These are phyloP conservation scores for Fistularia tabacaria DNA, from an alignment of 2,797 vertebrate genomes.

Conservation along the genomic window DNA sequence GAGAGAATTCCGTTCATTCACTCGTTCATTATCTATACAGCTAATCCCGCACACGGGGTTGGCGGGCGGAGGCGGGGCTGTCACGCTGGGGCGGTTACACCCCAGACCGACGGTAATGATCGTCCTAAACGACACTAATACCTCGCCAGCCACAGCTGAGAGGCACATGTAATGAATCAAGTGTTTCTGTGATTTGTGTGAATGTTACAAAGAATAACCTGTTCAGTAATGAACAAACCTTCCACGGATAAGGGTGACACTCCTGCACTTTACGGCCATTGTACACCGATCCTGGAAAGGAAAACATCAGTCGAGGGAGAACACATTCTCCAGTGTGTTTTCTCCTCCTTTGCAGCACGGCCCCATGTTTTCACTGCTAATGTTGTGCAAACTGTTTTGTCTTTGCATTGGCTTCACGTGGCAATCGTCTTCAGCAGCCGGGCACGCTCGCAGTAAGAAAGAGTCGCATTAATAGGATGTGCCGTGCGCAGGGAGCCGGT, in stretches of 20 bases:
- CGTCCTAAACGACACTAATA: slow-evolving; percentile 31
- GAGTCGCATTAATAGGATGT: slow-evolving; percentile 88
- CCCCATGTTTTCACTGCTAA: slow-evolving; percentile 78
- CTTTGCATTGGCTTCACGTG: slow-evolving; percentile 89
- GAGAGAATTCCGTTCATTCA: too few species aligned
- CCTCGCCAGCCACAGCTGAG: slow-evolving; percentile 18
- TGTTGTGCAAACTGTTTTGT: slow-evolving; percentile 99
- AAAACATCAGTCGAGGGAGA: slow-evolving; percentile 69
- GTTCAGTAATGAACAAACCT: slow-evolving; percentile 44
- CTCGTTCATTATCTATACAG: too few species aligned
- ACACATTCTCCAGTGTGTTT: slow-evolving; percentile 77
- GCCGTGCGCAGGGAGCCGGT: slow-evolving; percentile 88
- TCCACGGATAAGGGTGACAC: slow-evolving; percentile 31
- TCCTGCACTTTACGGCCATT: slow-evolving; percentile 59
- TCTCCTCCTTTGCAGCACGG: slow-evolving; percentile 57
- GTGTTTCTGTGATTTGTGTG: slow-evolving; percentile 10
- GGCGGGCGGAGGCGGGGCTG: too few species aligned
- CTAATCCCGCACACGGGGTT: too few species aligned
- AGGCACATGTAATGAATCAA: slow-evolving; percentile 26
- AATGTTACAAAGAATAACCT: slow-evolving; percentile 63
- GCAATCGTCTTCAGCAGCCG: slow-evolving; percentile 81
- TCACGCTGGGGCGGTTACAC: background rate
- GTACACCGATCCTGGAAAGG: slow-evolving; percentile 37
- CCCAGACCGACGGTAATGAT: slow-evolving; percentile 11
- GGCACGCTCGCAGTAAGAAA: slow-evolving; percentile 70